Base-by-base conservation (phyloP, 2,888 invertebrate genomes). In the Gortyna flavago region DNA sequence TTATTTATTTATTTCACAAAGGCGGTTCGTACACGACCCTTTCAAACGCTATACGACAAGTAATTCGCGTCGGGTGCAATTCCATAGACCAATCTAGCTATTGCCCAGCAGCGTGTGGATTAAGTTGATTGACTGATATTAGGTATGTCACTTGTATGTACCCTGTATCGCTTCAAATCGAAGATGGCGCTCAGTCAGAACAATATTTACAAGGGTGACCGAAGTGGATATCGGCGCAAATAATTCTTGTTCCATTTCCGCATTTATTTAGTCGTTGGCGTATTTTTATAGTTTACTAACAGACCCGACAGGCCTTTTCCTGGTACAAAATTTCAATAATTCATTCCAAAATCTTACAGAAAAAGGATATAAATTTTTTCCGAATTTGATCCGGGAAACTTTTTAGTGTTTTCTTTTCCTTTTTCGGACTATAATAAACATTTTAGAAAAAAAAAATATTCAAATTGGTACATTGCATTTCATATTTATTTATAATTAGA, bases 151-250 rank as follows among this genome's bases (percentile, higher is more conserved):
- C 48, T 29, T 41, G 3, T 25, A 18, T 21, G n/a, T 41, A 29
- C 21, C 29, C 0, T 44, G 1, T n/a, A 35, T 32, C 18, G 18
- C 13, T 32, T 59, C 21, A 13, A 71, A n/a, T 57, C 6, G 6
- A 18, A 74, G 18, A 73, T 73, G 57, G 71, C n/a, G 13, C 41
- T 3, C 8, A 73, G 57, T 25, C 71, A 73, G 25, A 71, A 70
- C n/a, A 21, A 41, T 41, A 41, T 18, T 41, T 41, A 41, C 32
- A 57, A 71, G 71, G n/a, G 57, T 73, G 41, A 32, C 41, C 8
- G 9, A 73, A 57, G 32, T 57, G 13, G 5, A 25, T 67, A 29
- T 29, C 1, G 8, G 3, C 13, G 21, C 25, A 18, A 25, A n/a
- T 69, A 7, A 18, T 11, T 41, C 18, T 25, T 57, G 18, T 44